Evolutionary conservation across 2,797 vertebrate genomes (phyloP), one percentile per base, ranked within the genome.

Genomic region (Odontamblyopus rebecca): DNA sequence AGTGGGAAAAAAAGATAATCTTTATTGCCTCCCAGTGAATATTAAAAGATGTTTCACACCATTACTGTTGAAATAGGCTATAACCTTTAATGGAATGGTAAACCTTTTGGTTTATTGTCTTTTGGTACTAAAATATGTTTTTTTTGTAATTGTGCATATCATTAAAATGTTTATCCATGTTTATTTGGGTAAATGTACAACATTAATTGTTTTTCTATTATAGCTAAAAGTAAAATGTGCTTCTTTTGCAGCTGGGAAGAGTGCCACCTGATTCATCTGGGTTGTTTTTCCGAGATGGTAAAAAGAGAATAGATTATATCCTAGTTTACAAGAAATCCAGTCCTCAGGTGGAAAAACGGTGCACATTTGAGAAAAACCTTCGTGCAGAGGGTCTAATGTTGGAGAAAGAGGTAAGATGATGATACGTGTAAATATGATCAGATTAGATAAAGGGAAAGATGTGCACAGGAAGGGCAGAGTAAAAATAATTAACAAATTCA

Each of bases 311-410:
- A 5, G 97, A 99, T 88, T 99, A 99, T 86, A 98, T 99, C 82
- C 90, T 99, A 92, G 98, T 99, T 67, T 99, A 99, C 83, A 97
- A 98, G 89, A 99, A 98, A 84, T 97, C 96, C 71, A 98, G 95
- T 78, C 95, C 89, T 44, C 98, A 98, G 85, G 95, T 98, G 84
- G 98, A 98, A 77, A 98, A 97, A 91, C 95, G 98, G 80, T 97
- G 95, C 85, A 98, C 97, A 0, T 99, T 99, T 89, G 98, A 99
- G 91, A 97, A 96, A 90, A 99, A 99, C 83, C 88, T 99, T 38
- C 93, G 98, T 70, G 97, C 97, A 3, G 98, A 99, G 83, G 97
- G 98, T 35, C 89, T 99, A 64, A 98, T 98, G 97, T 88, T 99
- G 81, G 98, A 99, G 89, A 97, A 97, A 78, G 98, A 99, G 96